Conservation (phyloP, 2,113 vertebrate genomes). For the Osmerus mordax region DNA sequence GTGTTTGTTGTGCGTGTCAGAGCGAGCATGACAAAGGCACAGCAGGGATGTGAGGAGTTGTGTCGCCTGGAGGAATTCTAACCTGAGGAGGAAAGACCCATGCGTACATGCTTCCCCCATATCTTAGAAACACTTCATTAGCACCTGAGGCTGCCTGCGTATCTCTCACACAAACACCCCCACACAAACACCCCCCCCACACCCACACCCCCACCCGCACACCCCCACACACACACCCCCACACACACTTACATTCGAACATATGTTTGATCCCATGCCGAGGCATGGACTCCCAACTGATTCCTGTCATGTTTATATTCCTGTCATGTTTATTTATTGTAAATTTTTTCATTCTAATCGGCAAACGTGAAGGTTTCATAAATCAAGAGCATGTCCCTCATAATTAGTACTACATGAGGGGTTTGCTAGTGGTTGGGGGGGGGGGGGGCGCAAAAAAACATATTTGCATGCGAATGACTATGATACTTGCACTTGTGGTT, state of each 20-base stretch:
- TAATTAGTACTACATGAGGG: slow-evolving; percentile 2
- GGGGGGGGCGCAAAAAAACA: slow-evolving; percentile 13
- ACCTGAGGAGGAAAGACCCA: slow-evolving; percentile 28
- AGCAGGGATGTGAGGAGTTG: slow-evolving; percentile 44
- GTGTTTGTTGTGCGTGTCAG: slow-evolving; percentile 28
- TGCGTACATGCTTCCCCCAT: slow-evolving; percentile 11
- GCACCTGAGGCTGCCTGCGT: slow-evolving; percentile 35
- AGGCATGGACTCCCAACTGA: slow-evolving; percentile 30
- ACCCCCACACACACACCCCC: neutral
- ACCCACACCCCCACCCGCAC: neutral
- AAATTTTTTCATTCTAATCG: slow-evolving; percentile 21
- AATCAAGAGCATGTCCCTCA: slow-evolving; percentile 17
- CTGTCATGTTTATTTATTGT: slow-evolving; percentile 33
- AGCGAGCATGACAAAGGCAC: slow-evolving; percentile 50
- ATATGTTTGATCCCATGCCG: slow-evolving; percentile 45
- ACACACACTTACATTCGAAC: slow-evolving; percentile 36
- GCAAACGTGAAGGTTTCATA: slow-evolving; percentile 1
- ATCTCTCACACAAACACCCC: slow-evolving; percentile 34
- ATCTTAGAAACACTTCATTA: slow-evolving; percentile 47
- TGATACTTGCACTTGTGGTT: neutral
- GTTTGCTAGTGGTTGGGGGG: neutral
- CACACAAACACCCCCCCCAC: neutral
- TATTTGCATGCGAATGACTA: too few species aligned
- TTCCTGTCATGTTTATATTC: slow-evolving; percentile 25
- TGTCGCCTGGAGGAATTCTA: slow-evolving; percentile 53